Percentiles rank a stretch among this genome's conserved stretches.
Conservation (phyloP, 1,140 invertebrate species). For the Sycophaga agraensis region DNA sequence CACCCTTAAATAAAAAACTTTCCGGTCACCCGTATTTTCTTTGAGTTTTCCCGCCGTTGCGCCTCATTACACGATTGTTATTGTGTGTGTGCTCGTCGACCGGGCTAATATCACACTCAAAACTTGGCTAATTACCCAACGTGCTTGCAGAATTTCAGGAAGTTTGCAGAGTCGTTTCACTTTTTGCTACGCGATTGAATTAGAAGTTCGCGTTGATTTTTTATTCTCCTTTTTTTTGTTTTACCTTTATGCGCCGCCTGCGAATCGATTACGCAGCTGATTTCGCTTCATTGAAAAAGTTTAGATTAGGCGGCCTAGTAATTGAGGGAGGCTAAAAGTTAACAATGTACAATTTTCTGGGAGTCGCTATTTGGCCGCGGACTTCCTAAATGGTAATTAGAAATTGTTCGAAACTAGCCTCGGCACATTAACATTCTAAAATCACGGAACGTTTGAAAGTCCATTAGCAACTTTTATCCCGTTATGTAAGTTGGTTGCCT, state of each 20-base stretch:
- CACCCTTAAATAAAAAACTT: conserved; percentile 29
- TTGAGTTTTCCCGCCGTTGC: conserved; percentile 16
- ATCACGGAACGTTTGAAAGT: conserved; percentile 20
- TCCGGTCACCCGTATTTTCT: conserved; percentile 8
- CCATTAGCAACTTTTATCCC: conserved; percentile 24
- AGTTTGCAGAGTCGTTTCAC: not conserved
- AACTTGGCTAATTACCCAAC: conserved; percentile 15
- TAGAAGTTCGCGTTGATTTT: too few relatives aligned
- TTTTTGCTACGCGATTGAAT: too few relatives aligned
- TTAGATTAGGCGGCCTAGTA: not conserved
- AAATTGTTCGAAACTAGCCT: conserved; percentile 23
- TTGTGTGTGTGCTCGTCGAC: not conserved
- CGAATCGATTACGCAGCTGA: too few relatives aligned
- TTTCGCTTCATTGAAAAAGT: not conserved
- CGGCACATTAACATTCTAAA: conserved; percentile 21
- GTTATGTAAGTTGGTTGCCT: conserved; percentile 12
- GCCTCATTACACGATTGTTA: conserved; percentile 25
- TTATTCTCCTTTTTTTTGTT: too few relatives aligned
- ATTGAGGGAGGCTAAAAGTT: conserved; percentile 1
- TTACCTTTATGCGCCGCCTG: too few relatives aligned
- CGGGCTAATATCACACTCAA: not conserved
- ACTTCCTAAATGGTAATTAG: conserved; percentile 25
- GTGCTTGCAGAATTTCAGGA: not conserved
- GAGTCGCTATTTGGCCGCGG: conserved; percentile 1
- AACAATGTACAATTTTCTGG: not conserved